Conservation (phyloP, 2,888 invertebrate species). For the Diarsia mendica region DNA sequence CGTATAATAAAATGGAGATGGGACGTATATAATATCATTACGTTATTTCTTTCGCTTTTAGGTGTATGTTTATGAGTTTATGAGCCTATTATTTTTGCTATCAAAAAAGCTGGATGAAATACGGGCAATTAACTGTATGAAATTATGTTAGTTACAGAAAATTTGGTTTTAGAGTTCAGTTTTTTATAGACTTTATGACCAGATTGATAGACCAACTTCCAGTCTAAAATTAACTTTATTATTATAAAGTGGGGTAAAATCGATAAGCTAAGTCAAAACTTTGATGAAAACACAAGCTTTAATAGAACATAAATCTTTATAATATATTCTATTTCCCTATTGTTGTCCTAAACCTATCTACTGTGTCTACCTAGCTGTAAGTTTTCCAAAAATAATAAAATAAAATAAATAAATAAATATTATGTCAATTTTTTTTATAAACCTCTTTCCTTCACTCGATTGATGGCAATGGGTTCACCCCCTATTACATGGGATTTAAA, state of each 20-base stretch:
- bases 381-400: too few species aligned
- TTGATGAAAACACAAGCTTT: background rate
- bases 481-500: too few species aligned
- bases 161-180: background rate
- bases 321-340: too few species aligned
- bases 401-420: too few species aligned
- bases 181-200: background rate
- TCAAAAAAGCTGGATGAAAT: constrained; percentile 12
- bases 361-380: too few species aligned
- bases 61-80: constrained; percentile 20
- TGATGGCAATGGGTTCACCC: too few species aligned
- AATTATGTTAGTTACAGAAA: background rate
- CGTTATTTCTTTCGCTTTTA: constrained; percentile 17
- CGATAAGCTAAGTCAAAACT: background rate
- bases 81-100: background rate
- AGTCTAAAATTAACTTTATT: background rate
- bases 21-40: constrained; percentile 20
- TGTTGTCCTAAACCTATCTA: too few species aligned
- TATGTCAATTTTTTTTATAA: too few species aligned
- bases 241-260: background rate
- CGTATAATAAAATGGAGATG: constrained; percentile 26
- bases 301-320: too few species aligned
- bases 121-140: background rate
- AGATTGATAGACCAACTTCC: background rate
- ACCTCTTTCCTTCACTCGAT: too few species aligned